Conservation (phyloP, 2,888 invertebrate genomes). For the Horisme vitalbata region DNA sequence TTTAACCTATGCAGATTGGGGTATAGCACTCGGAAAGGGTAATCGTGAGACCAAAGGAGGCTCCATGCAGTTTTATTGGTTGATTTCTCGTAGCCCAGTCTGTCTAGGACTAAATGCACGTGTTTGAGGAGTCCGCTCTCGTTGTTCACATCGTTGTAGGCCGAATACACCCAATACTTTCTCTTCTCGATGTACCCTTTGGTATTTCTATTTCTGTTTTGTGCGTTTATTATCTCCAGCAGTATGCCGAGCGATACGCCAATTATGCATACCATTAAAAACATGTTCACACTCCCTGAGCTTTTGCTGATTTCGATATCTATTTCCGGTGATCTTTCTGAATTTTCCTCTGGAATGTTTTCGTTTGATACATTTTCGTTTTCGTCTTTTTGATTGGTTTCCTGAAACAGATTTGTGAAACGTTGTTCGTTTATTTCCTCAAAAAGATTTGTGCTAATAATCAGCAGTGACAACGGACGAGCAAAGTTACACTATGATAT, state of each 20-base stretch:
- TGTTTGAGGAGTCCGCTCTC: slow-evolving; percentile 88
- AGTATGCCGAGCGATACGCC: slow-evolving; percentile 61
- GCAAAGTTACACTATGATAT: no score
- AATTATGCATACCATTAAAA: slow-evolving; percentile 60
- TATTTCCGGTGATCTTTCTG: slow-evolving; percentile 22
- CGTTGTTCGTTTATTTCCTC: no score
- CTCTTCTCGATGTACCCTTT: slow-evolving; percentile 29
- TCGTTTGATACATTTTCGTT: slow-evolving; percentile 23
- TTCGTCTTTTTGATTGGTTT: slow-evolving; percentile 21
- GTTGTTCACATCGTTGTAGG: slow-evolving; percentile 77
- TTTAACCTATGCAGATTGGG: slow-evolving; percentile 82
- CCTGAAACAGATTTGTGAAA: slow-evolving; percentile 33
- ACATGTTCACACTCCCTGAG: slow-evolving; percentile 45
- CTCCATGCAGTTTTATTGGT: slow-evolving; percentile 87
- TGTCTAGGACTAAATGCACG: slow-evolving; percentile 89
- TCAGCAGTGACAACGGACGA: no score
- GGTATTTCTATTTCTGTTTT: slow-evolving; percentile 43
- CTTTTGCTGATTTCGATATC: slow-evolving; percentile 23
- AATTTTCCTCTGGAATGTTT: slow-evolving; percentile 20
- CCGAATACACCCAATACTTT: slow-evolving; percentile 84
- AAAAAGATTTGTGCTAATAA: no score
- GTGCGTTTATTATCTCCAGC: slow-evolving; percentile 56
- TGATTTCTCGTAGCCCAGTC: slow-evolving; percentile 87
- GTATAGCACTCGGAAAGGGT: slow-evolving; percentile 88
- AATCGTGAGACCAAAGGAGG: slow-evolving; percentile 96